Base-by-base conservation (phyloP, 1,140 invertebrate genomes). In the Saccostrea cuccullata region DNA sequence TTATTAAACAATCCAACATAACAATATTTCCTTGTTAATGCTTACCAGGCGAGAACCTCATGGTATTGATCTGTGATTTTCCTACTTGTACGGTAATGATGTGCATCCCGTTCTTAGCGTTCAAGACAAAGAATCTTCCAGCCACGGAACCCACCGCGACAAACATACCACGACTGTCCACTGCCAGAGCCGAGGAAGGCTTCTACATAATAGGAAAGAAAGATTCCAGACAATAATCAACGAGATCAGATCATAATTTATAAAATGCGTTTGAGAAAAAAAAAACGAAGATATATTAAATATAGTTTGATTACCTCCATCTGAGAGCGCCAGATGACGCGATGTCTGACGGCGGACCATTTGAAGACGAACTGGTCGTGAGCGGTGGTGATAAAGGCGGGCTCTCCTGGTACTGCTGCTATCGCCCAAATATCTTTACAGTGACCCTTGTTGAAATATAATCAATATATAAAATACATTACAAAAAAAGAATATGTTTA, bases 21-120 rank as follows among this genome's bases (percentile, higher is more conserved):
- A 11, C 13, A 30, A 77, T 77, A n/a, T n/a, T 17, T 64, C 0
- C n/a, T 64, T 64, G 6, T 20, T 5, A 64, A 20, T 20, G 26
- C 86, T 36, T 70, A 98, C 98, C 97, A 92, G 97, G 97, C 95
- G 98, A 98, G 93, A 98, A 98, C 13, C 85, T 89, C n/a, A 93
- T 82, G 96, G 96, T 87, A 98, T 96, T 94, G 97, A 98, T 93
- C 96, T 98, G 56, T 97, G 96, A 5, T 97, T 97, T 6, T 91
- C 97, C 98, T 2, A 98, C 97, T 93, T 98, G 95, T 2, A 98
- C 95, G 0, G 98, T 98, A 11, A 97, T 96, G 2, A 98, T 96
- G 23, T 97, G 96, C 8, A 97, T 96, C 3, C 98, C 98, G 73
- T 97, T 97, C 90, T 98, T 97, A 12, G 97, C 97, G 92, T 98